Conservation (phyloP, 2,113 vertebrate species). For the Conger conger region DNA sequence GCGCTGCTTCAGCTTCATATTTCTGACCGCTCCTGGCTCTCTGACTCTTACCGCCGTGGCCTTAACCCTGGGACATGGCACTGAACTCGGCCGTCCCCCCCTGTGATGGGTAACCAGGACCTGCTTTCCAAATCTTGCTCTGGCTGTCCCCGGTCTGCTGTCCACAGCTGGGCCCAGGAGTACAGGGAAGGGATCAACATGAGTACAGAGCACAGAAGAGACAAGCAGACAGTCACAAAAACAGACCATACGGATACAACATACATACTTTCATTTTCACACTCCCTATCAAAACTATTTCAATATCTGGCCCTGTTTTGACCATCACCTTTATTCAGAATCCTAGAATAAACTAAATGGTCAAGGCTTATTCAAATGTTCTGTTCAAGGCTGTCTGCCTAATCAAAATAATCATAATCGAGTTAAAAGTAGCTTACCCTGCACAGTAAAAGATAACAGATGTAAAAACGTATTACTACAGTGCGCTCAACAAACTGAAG, state of each 20-base stretch:
- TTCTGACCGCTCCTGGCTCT: slow-evolving; percentile 29
- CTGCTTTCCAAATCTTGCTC: slow-evolving; percentile 55
- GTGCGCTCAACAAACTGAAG: no score
- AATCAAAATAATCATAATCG: background rate
- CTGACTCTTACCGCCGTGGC: slow-evolving; percentile 17
- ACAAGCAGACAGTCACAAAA: background rate
- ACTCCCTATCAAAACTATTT: no score
- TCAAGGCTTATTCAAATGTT: background rate
- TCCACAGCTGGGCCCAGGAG: background rate
- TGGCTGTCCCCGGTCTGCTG: background rate
- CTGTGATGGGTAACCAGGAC: slow-evolving; percentile 26
- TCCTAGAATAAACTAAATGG: background rate
- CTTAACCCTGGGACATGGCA: slow-evolving; percentile 26
- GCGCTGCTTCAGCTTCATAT: slow-evolving; percentile 99
- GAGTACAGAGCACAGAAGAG: background rate
- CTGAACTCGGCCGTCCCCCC: slow-evolving; percentile 29
- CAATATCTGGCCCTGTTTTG: background rate
- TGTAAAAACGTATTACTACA: background rate
- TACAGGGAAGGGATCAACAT: background rate
- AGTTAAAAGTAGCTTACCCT: background rate
- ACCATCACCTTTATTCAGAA: background rate
- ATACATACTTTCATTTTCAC: no score
- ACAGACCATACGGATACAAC: background rate
- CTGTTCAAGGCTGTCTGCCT: background rate
- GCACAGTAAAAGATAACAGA: background rate